Evolutionary conservation across 2,888 invertebrate genomes (phyloP), one percentile per base, ranked within the genome.

Genomic region (Julus scandinavius): DNA sequence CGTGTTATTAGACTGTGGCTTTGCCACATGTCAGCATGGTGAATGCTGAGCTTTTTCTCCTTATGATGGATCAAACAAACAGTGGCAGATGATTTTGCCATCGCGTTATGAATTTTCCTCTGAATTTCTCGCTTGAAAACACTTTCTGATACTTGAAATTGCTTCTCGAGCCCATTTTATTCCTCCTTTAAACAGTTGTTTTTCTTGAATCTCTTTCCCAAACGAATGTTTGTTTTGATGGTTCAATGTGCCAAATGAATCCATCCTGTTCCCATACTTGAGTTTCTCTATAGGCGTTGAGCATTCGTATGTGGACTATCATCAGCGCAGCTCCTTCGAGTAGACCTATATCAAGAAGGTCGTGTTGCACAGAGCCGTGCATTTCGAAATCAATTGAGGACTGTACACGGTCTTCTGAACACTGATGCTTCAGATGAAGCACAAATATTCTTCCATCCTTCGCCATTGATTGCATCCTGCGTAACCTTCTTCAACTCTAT

Each of bases 351-450:
- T 58, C 72, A 11, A 20, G 7, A 72, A 72, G 11, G 29, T 29
- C 72, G 72, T 29, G n/a, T 72, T 29, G 72, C 29, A 72, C 29
- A 72, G 72, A 29, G 29, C 72, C 72, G 72, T 72, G 72, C 72
- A 72, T 72, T 72, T 72, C 72, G 29, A 72, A 72, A 72, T 72
- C 72, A 72, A 72, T 72, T 29, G 72, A 72, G 72, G 72, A 20
- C 72, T 29, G 72, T 72, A 29, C 72, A 72, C 72, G 72, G 72
- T 72, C 72, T 72, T 72, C 72, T 72, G 72, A 20, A 72, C 72
- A 72, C 72, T 72, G 72, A 72, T 72, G 72, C 72, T 72, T 72
- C 72, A 72, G 72, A 72, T 72, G 72, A 72, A 72, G 72, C 72
- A 72, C 72, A 72, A 72, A 72, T 72, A 72, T 72, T 72, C 72